Base-by-base conservation (phyloP, 2,797 vertebrate genomes). In the Zalophus californianus region DNA sequence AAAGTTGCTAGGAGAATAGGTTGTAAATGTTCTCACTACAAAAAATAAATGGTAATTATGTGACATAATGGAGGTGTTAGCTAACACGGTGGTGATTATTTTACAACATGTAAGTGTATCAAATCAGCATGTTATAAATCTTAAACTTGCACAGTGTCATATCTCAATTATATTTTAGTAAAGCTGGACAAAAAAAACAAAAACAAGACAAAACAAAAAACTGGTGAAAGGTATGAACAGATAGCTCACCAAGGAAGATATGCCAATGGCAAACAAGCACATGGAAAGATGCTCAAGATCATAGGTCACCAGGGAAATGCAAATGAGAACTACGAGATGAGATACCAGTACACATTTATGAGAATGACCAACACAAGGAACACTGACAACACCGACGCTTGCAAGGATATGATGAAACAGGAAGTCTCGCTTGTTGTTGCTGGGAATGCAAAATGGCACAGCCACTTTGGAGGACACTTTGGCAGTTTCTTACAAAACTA, bases 311-410 rank as follows among this genome's bases (percentile, higher is more conserved):
- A 44, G 2, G 44, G 25, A 72, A n/a, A 29, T n/a, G 41, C 4
- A 64, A 16, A 52, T 52, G 58, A 32, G 20, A 78, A 15, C 27
- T 38, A 8, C 14, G 20, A 16, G 62, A 52, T 16, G 48, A 50
- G 23, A 58, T 11, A 12, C 11, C 32, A 48, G 1, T 0, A 32
- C 11, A 9, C 14, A 29, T 4, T 27, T 25, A 6, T 5, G 2
- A 7, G 29, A 60, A 52, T 6, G 56, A 44, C 52, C 32, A 7
- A 86, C 27, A n/a, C 60, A 73, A 12, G 10, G 11, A 77, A 15
- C 48, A 2, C 15, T 0, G 32, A 58, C 9, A 0, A 41, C 3
- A 16, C 9, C 27, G 16, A 23, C 16, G 1, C 20, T 41, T 38
- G 10, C 15, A 10, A 60, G 41, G 38, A 32, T 0, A 2, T 2